phyloP scores from a whole-genome alignment of 1,140 invertebrate species.

The Euwallacea similis region DNA sequence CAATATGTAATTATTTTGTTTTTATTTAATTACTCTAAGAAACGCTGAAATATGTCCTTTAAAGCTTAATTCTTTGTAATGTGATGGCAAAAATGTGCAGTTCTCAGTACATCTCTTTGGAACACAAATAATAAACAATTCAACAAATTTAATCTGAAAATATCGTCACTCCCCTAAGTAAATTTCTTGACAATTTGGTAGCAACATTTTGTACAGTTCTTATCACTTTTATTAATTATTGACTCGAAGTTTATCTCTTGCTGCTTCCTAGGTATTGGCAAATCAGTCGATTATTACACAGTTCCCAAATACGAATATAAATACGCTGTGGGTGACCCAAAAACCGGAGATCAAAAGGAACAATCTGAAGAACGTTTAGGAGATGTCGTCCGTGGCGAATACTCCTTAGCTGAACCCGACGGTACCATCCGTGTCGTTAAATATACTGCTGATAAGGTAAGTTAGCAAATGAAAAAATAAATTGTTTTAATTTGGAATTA shows the following conservation, averaged over 20 bases:
- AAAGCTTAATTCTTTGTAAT: too few relatives aligned
- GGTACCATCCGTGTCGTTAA: constrained; percentile 62
- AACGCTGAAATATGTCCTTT: too few relatives aligned
- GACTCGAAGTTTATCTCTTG: not conserved
- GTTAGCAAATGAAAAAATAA: not conserved
- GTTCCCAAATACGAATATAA: constrained; percentile 69
- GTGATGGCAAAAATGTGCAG: too few relatives aligned
- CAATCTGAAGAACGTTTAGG: constrained; percentile 51
- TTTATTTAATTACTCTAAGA: too few relatives aligned
- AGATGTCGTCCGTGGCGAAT: constrained; percentile 53
- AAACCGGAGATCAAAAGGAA: constrained; percentile 67
- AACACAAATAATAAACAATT: too few relatives aligned
- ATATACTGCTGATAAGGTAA: constrained; percentile 60
- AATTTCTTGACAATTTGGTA: too few relatives aligned
- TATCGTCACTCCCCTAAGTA: too few relatives aligned
- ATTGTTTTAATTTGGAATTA: not conserved
- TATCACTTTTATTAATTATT: not conserved
- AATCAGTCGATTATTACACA: constrained; percentile 51
- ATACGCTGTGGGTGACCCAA: constrained; percentile 69
- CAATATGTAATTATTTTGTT: too few relatives aligned
- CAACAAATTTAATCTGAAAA: too few relatives aligned
- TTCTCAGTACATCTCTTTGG: too few relatives aligned
- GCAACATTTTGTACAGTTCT: not conserved
- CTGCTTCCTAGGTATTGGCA: not conserved
- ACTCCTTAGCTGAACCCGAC: constrained; percentile 61